Evolutionary conservation across 2,113 vertebrate species (phyloP).

Genomic region (Salvelinus sp.): DNA sequence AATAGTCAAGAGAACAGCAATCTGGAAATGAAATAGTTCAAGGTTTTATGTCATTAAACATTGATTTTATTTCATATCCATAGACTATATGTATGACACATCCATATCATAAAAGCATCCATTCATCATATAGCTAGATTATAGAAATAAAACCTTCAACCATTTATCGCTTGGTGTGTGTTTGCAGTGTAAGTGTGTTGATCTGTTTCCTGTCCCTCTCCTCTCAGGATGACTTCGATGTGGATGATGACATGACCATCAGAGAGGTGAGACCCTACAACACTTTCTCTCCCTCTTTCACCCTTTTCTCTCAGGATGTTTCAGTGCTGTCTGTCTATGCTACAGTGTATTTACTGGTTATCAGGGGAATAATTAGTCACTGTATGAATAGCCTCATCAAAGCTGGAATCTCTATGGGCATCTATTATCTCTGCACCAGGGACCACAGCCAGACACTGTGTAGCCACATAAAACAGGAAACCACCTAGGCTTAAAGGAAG

Average conservation of each 20-base stretch:
- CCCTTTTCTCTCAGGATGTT: not conserved
- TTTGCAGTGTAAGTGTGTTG: not conserved
- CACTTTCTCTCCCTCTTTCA: not conserved
- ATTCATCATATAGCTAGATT: not conserved
- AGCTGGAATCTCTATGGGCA: no score
- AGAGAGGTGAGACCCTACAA: slow-evolving; percentile 77
- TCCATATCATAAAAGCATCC: not conserved
- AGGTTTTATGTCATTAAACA: not conserved
- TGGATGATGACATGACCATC: slow-evolving; percentile 82
- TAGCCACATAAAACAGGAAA: no score
- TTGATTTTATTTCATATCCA: not conserved
- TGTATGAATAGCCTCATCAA: no score
- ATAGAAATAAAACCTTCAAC: slow-evolving; percentile 1
- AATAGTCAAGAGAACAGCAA: not conserved
- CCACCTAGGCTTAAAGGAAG: not conserved
- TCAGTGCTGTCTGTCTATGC: not conserved
- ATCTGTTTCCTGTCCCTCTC: slow-evolving; percentile 29
- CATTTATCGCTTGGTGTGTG: not conserved
- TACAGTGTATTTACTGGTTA: not conserved
- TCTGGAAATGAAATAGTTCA: not conserved
- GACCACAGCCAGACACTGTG: not conserved
- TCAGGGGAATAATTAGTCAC: not conserved
- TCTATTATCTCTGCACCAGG: no score
- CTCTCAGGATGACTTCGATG: slow-evolving; percentile 80
- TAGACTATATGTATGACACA: not conserved